Percentiles rank a stretch among this genome's conserved stretches.
These are phyloP conservation scores for Lasius fuliginosus DNA, from an alignment of 2,888 invertebrate species.

Conservation along the genomic window DNA sequence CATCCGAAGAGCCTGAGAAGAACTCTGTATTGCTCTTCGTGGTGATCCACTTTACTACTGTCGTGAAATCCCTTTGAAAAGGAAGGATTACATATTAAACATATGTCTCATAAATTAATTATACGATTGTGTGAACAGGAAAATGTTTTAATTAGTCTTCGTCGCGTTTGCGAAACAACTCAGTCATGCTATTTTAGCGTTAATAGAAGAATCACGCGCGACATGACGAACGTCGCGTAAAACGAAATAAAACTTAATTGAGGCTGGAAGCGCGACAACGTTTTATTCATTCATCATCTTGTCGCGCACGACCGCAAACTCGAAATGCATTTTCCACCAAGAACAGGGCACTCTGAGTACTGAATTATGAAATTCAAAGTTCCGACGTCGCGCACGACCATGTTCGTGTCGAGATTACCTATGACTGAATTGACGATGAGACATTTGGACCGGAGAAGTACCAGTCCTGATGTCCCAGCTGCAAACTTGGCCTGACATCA, in stretches of 20 bases:
- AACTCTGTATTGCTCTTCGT: conserved; percentile 98
- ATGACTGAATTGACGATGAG: conserved; percentile 80
- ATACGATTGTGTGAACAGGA: not conserved
- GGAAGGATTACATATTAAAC: not conserved
- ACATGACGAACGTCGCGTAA: not conserved
- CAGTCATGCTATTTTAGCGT: not conserved
- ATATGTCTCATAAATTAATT: not conserved
- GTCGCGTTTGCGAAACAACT: not conserved
- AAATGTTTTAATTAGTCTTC: not conserved
- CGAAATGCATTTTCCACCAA: conserved; percentile 34
- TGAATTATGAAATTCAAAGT: conserved; percentile 56
- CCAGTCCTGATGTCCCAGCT: conserved; percentile 81
- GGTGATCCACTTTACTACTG: conserved; percentile 94
- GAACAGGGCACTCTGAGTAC: conserved; percentile 12
- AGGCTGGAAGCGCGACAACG: not conserved
- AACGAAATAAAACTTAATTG: conserved; percentile 34
- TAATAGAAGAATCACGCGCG: conserved; percentile 20
- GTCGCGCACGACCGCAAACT: not conserved
- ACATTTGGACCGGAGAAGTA: conserved; percentile 75
- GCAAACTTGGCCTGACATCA: conserved; percentile 91
- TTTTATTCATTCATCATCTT: conserved; percentile 41
- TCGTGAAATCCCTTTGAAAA: conserved; percentile 77
- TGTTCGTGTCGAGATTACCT: conserved; percentile 73
- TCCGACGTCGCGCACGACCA: conserved; percentile 28
- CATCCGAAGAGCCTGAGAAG: conserved; percentile 96